Conservation (phyloP, 2,797 vertebrate genomes). For the Phataginus tetradactyla region DNA sequence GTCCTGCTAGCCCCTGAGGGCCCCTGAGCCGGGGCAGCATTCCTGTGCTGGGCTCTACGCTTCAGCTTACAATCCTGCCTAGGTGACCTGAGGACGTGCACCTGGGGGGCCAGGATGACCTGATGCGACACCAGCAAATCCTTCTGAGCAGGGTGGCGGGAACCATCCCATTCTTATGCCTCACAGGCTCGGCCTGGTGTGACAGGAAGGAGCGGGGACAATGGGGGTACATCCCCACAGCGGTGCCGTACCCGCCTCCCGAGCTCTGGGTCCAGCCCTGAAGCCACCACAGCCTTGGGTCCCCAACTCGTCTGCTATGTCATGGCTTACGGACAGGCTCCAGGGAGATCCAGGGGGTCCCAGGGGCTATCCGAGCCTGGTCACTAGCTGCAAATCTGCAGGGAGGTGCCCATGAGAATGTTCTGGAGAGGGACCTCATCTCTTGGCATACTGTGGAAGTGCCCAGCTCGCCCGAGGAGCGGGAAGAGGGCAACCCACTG, state of each 20-base stretch:
- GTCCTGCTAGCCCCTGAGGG: not conserved
- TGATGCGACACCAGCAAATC: not conserved
- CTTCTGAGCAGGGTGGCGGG: not conserved
- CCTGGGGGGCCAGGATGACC: not conserved
- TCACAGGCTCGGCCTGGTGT: not conserved
- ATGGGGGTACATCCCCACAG: not conserved
- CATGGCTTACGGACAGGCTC: not conserved
- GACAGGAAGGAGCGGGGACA: not conserved
- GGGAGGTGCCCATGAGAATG: not conserved
- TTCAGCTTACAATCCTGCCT: not conserved
- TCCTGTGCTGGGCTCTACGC: not conserved
- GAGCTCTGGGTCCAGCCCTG: not conserved
- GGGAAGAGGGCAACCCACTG: too few species aligned
- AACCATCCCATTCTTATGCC: not conserved
- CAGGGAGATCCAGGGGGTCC: too few species aligned
- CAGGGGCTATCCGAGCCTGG: not conserved
- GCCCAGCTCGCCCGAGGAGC: too few species aligned
- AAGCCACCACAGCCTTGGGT: not conserved
- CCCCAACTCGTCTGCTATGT: accelerated
- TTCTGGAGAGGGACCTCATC: not conserved
- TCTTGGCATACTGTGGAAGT: too few species aligned
- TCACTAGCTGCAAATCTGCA: not conserved
- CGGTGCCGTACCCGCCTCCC: not conserved
- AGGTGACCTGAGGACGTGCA: accelerated
- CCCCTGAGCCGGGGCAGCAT: not conserved